These are phyloP conservation scores for Eupithecia dodoneata DNA, from an alignment of 2,888 invertebrate genomes.

Conservation along the genomic window DNA sequence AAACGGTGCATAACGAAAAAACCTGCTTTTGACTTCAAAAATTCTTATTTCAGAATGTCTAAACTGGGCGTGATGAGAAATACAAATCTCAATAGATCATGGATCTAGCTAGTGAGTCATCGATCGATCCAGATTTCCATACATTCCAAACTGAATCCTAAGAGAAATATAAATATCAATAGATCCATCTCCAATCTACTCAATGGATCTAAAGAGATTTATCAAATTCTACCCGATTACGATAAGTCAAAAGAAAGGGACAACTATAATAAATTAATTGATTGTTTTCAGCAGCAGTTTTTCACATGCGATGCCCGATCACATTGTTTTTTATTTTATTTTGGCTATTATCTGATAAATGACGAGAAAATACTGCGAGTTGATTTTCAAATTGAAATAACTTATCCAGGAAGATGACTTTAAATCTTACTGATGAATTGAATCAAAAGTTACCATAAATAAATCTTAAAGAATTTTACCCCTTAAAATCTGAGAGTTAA, in stretches of 20 bases:
- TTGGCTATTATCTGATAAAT: no score
- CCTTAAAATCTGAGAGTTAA: slow-evolving; percentile 22
- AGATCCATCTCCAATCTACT: background rate
- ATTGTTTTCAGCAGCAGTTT: no score
- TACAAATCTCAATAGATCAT: no score
- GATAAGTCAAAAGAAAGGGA: background rate
- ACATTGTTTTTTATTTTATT: no score
- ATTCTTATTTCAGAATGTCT: background rate
- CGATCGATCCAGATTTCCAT: no score
- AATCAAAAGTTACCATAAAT: background rate
- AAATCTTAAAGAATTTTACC: background rate
- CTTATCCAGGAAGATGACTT: background rate
- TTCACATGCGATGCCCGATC: no score
- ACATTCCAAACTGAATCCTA: background rate
- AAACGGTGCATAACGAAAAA: background rate
- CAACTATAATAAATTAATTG: no score
- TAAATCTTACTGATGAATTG: background rate
- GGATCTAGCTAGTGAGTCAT: no score
- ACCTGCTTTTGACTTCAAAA: background rate
- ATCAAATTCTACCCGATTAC: background rate
- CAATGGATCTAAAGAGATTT: background rate
- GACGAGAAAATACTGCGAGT: no score
- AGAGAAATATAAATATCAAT: background rate
- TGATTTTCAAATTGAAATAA: no score
- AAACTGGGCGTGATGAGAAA: background rate